A percentile compares a stretch with the other conserved stretches of the same genome.
phyloP scores from a whole-genome alignment of 2,113 vertebrate species.

The Bettongia penicillata region DNA sequence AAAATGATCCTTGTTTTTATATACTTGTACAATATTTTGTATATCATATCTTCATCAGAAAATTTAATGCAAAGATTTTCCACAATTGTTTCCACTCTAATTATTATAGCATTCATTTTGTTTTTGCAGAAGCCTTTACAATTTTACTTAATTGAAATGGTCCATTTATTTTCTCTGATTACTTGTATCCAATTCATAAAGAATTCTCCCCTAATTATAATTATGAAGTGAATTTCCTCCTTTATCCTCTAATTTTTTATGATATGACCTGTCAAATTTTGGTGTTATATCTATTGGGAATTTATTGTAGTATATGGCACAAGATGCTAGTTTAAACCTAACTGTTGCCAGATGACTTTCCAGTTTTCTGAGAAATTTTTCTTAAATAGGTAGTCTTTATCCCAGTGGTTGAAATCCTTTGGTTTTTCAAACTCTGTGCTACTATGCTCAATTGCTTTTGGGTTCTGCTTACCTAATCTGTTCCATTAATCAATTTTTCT shows the following conservation, averaged over 20 bases:
- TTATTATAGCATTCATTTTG: not conserved
- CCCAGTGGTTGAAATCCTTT: not conserved
- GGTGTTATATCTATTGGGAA: not conserved
- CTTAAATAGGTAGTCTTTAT: not conserved
- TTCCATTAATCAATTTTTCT: not conserved
- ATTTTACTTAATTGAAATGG: not conserved
- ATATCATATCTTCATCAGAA: not conserved
- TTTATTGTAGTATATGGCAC: not conserved
- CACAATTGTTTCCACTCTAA: not conserved
- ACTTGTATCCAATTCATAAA: not conserved
- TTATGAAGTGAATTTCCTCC: not conserved
- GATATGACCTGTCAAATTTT: not conserved
- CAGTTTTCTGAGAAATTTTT: not conserved
- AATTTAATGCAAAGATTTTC: not conserved
- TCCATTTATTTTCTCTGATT: not conserved
- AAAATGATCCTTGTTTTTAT: not conserved
- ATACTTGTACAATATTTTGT: not conserved
- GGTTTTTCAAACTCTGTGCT: not conserved
- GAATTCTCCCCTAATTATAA: not conserved
- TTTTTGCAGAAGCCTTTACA: not conserved
- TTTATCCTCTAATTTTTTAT: not conserved
- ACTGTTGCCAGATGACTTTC: not conserved
- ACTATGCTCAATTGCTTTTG: not conserved
- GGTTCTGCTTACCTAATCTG: not conserved
- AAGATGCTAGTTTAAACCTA: not conserved